phyloP scores from a whole-genome alignment of 2,797 vertebrate species.

The Dicrostonyx torquatus region DNA sequence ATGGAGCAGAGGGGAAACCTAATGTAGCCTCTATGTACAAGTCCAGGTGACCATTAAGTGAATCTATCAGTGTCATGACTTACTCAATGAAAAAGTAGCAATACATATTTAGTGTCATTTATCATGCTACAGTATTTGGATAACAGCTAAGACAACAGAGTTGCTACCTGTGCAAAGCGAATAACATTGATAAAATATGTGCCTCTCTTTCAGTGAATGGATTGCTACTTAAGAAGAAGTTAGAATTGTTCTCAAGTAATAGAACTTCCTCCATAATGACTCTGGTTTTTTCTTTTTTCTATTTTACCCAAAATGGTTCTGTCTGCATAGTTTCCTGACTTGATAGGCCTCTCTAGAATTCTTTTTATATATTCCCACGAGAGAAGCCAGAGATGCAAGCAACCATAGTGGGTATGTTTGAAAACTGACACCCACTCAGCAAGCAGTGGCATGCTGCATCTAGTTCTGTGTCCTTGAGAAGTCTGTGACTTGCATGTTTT shows the following conservation, averaged over 20 bases:
- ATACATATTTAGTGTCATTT: neutral
- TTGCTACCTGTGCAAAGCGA: neutral
- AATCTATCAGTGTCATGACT: neutral
- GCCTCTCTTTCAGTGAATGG: neutral
- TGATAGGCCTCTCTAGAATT: neutral
- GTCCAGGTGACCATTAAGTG: neutral
- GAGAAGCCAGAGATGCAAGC: neutral
- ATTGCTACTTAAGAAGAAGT: neutral
- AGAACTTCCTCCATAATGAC: neutral
- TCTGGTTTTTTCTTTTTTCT: neutral
- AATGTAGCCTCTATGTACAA: neutral
- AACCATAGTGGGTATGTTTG: neutral
- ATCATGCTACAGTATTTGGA: neutral
- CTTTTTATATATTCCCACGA: constrained; percentile 32
- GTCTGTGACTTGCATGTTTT: neutral
- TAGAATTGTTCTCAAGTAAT: neutral
- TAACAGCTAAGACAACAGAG: neutral
- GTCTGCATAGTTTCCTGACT: constrained; percentile 36
- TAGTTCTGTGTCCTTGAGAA: constrained; percentile 29
- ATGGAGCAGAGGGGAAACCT: neutral
- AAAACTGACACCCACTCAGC: neutral
- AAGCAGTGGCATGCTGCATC: neutral
- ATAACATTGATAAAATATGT: neutral
- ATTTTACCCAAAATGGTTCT: constrained; percentile 4
- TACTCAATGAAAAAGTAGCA: neutral